Percentiles rank a stretch among this genome's conserved stretches.
Evolutionary conservation across 2,888 invertebrate species (phyloP).

Genomic region (Drosophila stalkeri): DNA sequence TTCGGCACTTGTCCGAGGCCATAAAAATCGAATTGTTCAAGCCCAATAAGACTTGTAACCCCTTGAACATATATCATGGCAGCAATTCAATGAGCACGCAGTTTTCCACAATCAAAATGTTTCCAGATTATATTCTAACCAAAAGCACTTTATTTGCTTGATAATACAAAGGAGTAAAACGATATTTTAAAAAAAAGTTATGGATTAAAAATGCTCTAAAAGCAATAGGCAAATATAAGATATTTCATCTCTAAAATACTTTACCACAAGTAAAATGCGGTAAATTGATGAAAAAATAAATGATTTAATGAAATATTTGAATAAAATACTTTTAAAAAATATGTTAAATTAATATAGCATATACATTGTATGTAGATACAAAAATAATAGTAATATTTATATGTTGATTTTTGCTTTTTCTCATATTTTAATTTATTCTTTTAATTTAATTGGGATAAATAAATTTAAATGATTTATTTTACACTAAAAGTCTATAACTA

Average conservation of each 20-base stretch:
- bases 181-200: not conserved
- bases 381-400: too few relatives aligned
- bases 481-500: too few relatives aligned
- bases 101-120: slow-evolving; percentile 5
- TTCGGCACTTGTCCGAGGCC: slow-evolving; percentile 45
- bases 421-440: too few relatives aligned
- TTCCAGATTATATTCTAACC: not conserved
- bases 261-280: not conserved
- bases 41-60: slow-evolving; percentile 10
- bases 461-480: too few relatives aligned
- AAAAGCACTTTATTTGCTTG: not conserved
- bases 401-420: too few relatives aligned
- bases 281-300: too few relatives aligned
- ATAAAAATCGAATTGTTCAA: slow-evolving; percentile 32
- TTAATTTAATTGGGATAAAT: too few relatives aligned
- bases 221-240: not conserved
- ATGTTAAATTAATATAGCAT: too few relatives aligned
- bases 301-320: too few relatives aligned
- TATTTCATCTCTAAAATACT: not conserved
- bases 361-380: too few relatives aligned
- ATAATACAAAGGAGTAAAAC: not conserved
- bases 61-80: slow-evolving; percentile 19
- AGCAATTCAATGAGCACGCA: slow-evolving; percentile 7
- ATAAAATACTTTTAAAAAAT: too few relatives aligned
- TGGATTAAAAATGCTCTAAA: not conserved